A percentile compares a stretch with the other conserved stretches of the same genome.
phyloP scores from a whole-genome alignment of 2,797 vertebrate species.

The Luscinia luscinia region DNA sequence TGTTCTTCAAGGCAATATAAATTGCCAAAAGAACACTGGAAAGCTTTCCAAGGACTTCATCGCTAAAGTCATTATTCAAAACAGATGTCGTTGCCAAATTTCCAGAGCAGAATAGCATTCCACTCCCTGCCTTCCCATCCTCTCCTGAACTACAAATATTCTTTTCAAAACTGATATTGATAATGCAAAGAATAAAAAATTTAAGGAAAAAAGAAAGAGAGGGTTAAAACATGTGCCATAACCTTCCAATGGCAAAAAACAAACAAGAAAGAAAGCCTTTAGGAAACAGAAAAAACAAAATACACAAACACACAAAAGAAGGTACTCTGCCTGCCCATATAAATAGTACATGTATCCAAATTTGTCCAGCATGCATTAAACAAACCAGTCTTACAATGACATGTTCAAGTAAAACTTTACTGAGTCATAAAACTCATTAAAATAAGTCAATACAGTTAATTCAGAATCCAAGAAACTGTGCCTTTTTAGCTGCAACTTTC shows the following conservation, averaged over 20 bases:
- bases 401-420: rapidly evolving
- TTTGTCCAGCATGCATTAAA: neutral
- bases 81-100: neutral
- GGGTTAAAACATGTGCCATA: neutral
- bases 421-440: neutral
- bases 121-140: neutral
- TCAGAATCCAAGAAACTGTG: neutral
- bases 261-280: neutral
- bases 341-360: rapidly evolving
- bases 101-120: neutral
- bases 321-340: neutral
- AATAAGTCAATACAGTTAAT: neutral
- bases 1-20: neutral
- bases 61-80: neutral
- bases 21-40: neutral
- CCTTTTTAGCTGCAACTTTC: neutral
- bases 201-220: neutral
- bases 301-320: too few species aligned
- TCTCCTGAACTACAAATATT: neutral
- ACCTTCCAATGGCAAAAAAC: neutral
- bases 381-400: neutral
- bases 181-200: neutral
- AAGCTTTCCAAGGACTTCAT: neutral
- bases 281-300: neutral
- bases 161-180: neutral